Evolutionary conservation across 2,797 vertebrate genomes (phyloP).

Genomic region (Acrossocheilus fasciatus): DNA sequence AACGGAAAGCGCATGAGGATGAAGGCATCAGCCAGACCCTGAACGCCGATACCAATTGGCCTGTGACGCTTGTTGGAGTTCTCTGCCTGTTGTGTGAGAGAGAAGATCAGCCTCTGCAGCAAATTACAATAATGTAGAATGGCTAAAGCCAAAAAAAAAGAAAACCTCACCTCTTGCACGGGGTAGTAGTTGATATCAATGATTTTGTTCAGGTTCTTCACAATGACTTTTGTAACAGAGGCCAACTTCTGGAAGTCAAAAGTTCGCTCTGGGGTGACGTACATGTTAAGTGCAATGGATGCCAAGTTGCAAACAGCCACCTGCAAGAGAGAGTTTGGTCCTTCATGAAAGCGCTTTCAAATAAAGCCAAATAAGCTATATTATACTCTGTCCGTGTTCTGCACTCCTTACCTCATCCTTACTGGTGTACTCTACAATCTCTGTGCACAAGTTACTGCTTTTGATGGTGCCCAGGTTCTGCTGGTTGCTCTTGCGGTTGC

Average conservation of each 20-base stretch:
- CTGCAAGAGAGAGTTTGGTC: conserved; percentile 35
- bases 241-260: conserved; percentile 92
- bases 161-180: conserved; percentile 82
- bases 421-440: conserved; percentile 95
- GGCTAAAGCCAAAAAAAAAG: background rate
- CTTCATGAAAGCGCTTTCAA: background rate
- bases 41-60: conserved; percentile 95
- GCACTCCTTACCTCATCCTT: conserved; percentile 83
- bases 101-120: background rate
- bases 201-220: conserved; percentile 95
- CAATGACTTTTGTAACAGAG: conserved; percentile 90
- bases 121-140: background rate
- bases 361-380: background rate
- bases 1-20: conserved; percentile 96
- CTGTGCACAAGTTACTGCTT: conserved; percentile 96
- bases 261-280: conserved; percentile 88
- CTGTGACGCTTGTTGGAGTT: conserved; percentile 91
- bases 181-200: conserved; percentile 98
- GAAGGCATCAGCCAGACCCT: conserved; percentile 95
- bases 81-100: conserved; percentile 75
- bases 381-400: background rate
- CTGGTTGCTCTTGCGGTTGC: conserved; percentile 97
- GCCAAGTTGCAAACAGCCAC: conserved; percentile 95
- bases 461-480: conserved; percentile 98
- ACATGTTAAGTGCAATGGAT: conserved; percentile 97